Conservation (phyloP, 2,113 vertebrate species). For the Propithecus coquereli region DNA sequence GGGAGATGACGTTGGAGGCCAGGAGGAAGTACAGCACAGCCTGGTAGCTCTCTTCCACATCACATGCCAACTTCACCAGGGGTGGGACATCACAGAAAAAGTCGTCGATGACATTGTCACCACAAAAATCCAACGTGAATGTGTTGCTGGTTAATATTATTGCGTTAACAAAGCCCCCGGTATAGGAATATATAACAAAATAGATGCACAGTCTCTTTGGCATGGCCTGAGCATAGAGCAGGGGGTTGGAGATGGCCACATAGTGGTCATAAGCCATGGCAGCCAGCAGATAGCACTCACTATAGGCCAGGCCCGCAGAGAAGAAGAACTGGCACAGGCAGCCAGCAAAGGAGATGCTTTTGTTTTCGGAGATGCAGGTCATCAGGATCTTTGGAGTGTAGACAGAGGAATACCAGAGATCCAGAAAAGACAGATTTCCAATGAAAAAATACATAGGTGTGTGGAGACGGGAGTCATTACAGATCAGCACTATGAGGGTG, state of each 20-base stretch:
- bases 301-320: slow-evolving; percentile 8
- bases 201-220: background rate
- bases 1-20: slow-evolving; percentile 55
- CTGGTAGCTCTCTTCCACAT: slow-evolving; percentile 34
- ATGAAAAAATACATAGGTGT: slow-evolving; percentile 66
- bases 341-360: slow-evolving; percentile 55
- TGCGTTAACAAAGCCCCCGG: slow-evolving; percentile 31
- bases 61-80: slow-evolving; percentile 68
- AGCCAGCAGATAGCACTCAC: slow-evolving; percentile 57
- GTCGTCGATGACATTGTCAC: slow-evolving; percentile 68
- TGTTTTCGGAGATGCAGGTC: slow-evolving; percentile 54
- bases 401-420: slow-evolving; percentile 68
- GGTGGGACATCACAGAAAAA: slow-evolving; percentile 80
- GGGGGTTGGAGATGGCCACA: slow-evolving; percentile 28
- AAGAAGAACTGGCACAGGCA: slow-evolving; percentile 60
- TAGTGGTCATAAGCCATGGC: slow-evolving; percentile 65
- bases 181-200: background rate
- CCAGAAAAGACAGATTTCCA: slow-evolving; percentile 57
- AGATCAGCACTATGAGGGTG: slow-evolving; percentile 57
- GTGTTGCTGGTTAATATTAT: slow-evolving; percentile 41
- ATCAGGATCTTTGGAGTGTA: slow-evolving; percentile 54
- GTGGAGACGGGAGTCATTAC: slow-evolving; percentile 58
- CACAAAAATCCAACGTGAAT: slow-evolving; percentile 53
- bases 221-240: slow-evolving; percentile 59
- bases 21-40: slow-evolving; percentile 53